Conservation (phyloP, 2,797 vertebrate species). For the Falco concolor region DNA sequence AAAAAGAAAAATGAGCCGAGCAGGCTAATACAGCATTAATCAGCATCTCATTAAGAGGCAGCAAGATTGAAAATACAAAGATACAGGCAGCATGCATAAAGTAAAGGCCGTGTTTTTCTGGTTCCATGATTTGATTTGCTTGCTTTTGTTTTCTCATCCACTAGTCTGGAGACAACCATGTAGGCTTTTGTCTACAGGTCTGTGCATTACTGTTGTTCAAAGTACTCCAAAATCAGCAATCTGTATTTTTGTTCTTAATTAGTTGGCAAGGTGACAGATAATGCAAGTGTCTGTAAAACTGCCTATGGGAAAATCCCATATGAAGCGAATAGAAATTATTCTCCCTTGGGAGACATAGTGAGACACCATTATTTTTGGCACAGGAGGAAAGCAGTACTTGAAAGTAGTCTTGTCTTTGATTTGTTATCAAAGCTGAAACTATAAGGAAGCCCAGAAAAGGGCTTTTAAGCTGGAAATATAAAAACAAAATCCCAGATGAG, state of each 20-base stretch:
- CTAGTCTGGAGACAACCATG: background rate
- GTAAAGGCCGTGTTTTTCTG: background rate
- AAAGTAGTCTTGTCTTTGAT: constrained; percentile 56
- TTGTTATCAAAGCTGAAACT: constrained; percentile 48
- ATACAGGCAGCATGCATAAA: background rate
- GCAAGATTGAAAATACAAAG: background rate
- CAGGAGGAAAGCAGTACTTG: constrained; percentile 42
- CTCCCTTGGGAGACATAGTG: constrained; percentile 4
- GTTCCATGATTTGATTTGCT: constrained; percentile 10
- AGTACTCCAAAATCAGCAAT: constrained; percentile 28
- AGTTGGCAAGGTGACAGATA: constrained; percentile 31
- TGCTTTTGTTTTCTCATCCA: background rate
- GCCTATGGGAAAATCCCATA: constrained; percentile 28
- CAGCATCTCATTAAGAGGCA: background rate
- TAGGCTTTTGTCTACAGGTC: constrained; percentile 18
- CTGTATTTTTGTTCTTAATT: constrained; percentile 37
- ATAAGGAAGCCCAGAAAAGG: background rate
- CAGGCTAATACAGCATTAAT: background rate
- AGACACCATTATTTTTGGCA: constrained; percentile 54
- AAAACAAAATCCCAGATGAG: background rate
- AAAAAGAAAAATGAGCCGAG: constrained; percentile 12
- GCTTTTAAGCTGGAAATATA: background rate
- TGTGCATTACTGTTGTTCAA: constrained; percentile 25
- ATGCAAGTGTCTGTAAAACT: constrained; percentile 38
- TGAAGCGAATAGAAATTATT: constrained; percentile 11